Conservation (phyloP, 2,113 vertebrate genomes). For the Herpetotheres cachinnans region DNA sequence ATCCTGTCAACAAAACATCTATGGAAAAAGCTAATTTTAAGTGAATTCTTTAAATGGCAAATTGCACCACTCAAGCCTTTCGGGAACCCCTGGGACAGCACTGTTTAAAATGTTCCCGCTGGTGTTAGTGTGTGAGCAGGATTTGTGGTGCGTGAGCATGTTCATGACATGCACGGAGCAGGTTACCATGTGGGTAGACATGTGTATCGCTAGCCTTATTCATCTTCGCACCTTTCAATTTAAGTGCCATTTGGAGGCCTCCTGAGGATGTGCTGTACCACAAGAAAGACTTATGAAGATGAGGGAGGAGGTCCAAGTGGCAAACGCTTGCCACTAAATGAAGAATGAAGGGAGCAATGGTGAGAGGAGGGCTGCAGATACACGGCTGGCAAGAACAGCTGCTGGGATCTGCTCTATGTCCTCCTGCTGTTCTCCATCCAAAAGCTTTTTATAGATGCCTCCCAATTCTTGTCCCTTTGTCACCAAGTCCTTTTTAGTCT, state of each 20-base stretch:
- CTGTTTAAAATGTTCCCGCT: not conserved
- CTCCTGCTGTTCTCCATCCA: not conserved
- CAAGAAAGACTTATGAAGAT: not conserved
- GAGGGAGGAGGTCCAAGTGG: not conserved
- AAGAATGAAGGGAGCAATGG: not conserved
- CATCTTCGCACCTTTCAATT: not conserved
- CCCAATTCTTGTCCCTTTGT: not conserved
- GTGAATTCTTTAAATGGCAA: not conserved
- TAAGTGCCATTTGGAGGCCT: not conserved
- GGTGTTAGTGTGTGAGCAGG: not conserved
- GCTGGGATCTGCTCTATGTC: not conserved
- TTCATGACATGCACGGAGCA: fast-evolving
- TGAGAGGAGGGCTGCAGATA: not conserved
- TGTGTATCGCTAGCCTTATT: not conserved
- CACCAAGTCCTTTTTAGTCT: not conserved
- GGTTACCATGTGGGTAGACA: fast-evolving
- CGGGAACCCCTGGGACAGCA: fast-evolving
- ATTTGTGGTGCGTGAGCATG: fast-evolving
- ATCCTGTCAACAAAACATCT: not conserved
- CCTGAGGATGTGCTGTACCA: not conserved
- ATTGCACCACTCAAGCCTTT: not conserved
- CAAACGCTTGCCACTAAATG: fast-evolving
- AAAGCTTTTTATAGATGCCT: not conserved
- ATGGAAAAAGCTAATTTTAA: not conserved
- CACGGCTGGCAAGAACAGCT: fast-evolving